Evolutionary conservation across 2,797 vertebrate genomes (phyloP).

Genomic region (Triplophysa yarkandensis): DNA sequence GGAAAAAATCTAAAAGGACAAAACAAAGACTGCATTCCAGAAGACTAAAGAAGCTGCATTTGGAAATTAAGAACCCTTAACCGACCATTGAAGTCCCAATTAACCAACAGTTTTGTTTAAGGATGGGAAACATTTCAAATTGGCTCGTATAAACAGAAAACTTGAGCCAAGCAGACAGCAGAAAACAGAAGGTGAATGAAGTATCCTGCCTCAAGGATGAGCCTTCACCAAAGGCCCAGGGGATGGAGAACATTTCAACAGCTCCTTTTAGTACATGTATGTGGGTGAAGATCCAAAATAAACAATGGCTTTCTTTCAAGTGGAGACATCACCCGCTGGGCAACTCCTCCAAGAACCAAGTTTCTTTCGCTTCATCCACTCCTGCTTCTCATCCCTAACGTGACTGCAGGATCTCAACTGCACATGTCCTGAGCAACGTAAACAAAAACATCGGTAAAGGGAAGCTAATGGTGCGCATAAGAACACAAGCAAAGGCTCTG

Average conservation of each 20-base stretch:
- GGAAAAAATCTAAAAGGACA: not conserved
- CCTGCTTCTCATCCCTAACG: not conserved
- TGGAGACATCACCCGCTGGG: slow-evolving; percentile 48
- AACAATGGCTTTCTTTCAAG: slow-evolving; percentile 59
- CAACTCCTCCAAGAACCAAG: slow-evolving; percentile 28
- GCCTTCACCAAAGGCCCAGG: slow-evolving; percentile 36
- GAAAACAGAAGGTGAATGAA: slow-evolving; percentile 17
- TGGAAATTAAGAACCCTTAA: slow-evolving; percentile 20
- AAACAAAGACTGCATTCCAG: slow-evolving; percentile 2
- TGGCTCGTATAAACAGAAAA: not conserved
- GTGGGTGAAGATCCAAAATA: slow-evolving; percentile 51
- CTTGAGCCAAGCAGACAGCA: not conserved
- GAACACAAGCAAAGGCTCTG: slow-evolving; percentile 22
- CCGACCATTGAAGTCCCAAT: slow-evolving; percentile 15
- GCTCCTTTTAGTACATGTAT: slow-evolving; percentile 35
- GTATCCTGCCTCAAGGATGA: slow-evolving; percentile 11
- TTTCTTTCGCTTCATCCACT: slow-evolving; percentile 5
- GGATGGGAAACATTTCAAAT: slow-evolving; percentile 4
- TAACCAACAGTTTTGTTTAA: not conserved
- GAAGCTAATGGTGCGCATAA: slow-evolving; percentile 9
- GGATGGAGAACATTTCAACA: slow-evolving; percentile 52
- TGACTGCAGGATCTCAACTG: not conserved
- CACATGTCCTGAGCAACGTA: slow-evolving; percentile 22
- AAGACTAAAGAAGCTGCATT: not conserved
- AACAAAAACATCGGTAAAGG: slow-evolving; percentile 19